Conservation (phyloP, 1,140 invertebrate species). For the Musca vetustissima region DNA sequence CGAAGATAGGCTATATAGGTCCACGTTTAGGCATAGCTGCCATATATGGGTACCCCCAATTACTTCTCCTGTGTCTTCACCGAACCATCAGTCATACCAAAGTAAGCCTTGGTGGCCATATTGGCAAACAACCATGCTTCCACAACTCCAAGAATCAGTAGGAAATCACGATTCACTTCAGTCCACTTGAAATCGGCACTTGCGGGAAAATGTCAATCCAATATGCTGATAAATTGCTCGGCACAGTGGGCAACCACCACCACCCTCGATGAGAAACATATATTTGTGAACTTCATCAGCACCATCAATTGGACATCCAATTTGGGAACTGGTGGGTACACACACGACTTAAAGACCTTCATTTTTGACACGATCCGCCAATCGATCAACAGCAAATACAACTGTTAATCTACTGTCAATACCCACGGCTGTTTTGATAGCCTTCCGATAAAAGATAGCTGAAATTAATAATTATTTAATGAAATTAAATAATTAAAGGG, state of each 20-base stretch:
- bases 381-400: slow-evolving; percentile 84
- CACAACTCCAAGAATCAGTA: slow-evolving; percentile 90
- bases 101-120: slow-evolving; percentile 87
- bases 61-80: slow-evolving; percentile 62
- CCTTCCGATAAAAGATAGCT: too few species aligned
- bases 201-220: slow-evolving; percentile 89
- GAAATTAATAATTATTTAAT: too few species aligned
- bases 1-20: too few species aligned
- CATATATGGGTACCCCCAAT: too few species aligned
- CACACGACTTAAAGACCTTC: slow-evolving; percentile 80
- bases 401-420: slow-evolving; percentile 95
- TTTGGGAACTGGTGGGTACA: slow-evolving; percentile 81
- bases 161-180: slow-evolving; percentile 70
- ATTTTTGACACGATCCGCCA: slow-evolving; percentile 76
- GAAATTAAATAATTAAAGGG: too few species aligned
- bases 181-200: slow-evolving; percentile 71
- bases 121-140: slow-evolving; percentile 94
- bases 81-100: slow-evolving; percentile 83
- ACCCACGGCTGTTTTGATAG: slow-evolving; percentile 77
- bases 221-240: slow-evolving; percentile 77
- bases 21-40: too few species aligned
- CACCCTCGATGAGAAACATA: slow-evolving; percentile 92
- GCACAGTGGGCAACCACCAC: slow-evolving; percentile 91
- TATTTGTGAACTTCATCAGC: slow-evolving; percentile 92
- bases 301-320: slow-evolving; percentile 92